Percentiles rank a stretch among this genome's conserved stretches.
Evolutionary conservation across 2,888 invertebrate species (phyloP).

Genomic region (Zaprionus bogoriensis): DNA sequence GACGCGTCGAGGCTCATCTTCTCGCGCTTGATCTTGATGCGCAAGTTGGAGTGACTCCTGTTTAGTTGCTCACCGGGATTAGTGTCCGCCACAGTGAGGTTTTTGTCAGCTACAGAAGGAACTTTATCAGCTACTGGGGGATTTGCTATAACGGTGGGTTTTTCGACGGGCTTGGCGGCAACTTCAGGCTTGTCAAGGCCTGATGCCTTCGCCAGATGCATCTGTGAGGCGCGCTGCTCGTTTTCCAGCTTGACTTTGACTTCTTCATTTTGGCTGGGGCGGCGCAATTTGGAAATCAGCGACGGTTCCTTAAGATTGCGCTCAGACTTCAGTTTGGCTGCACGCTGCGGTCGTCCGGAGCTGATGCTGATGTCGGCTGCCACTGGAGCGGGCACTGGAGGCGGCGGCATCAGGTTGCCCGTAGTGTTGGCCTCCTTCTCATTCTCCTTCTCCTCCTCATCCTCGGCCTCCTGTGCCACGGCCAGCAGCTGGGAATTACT

Average conservation of each 20-base stretch:
- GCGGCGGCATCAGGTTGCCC: constrained; percentile 68
- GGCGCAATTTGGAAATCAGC: constrained; percentile 69
- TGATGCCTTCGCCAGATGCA: background rate
- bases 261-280: constrained; percentile 55
- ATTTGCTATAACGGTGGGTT: too few species aligned
- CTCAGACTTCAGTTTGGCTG: constrained; percentile 76
- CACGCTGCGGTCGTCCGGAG: constrained; percentile 77
- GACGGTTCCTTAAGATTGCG: constrained; percentile 75
- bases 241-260: constrained; percentile 73
- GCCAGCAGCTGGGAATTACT: constrained; percentile 63
- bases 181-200: background rate
- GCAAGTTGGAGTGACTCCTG: constrained; percentile 33
- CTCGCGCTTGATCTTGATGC: constrained; percentile 74
- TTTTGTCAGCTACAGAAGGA: too few species aligned
- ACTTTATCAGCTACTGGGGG: too few species aligned
- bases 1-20: constrained; percentile 50
- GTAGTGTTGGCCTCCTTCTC: constrained; percentile 35
- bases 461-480: constrained; percentile 30
- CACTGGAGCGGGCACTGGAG: constrained; percentile 44
- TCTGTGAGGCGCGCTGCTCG: constrained; percentile 75
- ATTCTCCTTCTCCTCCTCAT: constrained; percentile 9
- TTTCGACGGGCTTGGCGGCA: background rate
- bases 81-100: background rate
- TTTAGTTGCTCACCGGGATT: background rate
- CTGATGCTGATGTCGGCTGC: constrained; percentile 49